A percentile compares a stretch with the other conserved stretches of the same genome.
These are phyloP conservation scores for Pogonocichla stellata DNA, from an alignment of 2,113 vertebrate genomes.

Conservation along the genomic window DNA sequence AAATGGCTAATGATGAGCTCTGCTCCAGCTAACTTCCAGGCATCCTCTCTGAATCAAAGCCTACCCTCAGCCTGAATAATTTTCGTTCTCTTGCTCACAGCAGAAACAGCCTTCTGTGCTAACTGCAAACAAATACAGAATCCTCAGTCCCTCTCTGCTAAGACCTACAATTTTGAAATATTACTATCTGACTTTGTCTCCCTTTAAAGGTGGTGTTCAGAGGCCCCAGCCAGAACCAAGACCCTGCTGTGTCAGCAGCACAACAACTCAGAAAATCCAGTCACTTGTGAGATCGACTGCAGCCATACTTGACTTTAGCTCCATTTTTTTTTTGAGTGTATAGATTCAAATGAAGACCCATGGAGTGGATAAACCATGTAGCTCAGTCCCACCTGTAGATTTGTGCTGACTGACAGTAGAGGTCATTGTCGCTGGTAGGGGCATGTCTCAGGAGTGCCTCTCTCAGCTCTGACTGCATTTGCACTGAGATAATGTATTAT, in stretches of 20 bases:
- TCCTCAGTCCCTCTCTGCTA: not conserved
- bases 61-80: not conserved
- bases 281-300: not conserved
- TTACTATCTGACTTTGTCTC: no score
- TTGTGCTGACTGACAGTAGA: accelerated
- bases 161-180: no score
- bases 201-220: no score
- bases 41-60: not conserved
- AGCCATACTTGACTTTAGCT: not conserved
- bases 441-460: accelerated
- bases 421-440: accelerated
- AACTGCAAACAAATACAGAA: not conserved
- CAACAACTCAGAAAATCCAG: not conserved
- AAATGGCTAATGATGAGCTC: not conserved
- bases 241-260: not conserved
- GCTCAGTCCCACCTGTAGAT: not conserved
- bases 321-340: not conserved
- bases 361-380: not conserved
- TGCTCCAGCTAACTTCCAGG: not conserved
- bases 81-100: not conserved
- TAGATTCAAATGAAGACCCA: not conserved
- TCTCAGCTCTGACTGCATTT: not conserved
- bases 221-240: no score
- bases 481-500: not conserved
- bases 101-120: not conserved